Conservation (phyloP, 2,113 vertebrate species). For the Entelurus aequoreus region DNA sequence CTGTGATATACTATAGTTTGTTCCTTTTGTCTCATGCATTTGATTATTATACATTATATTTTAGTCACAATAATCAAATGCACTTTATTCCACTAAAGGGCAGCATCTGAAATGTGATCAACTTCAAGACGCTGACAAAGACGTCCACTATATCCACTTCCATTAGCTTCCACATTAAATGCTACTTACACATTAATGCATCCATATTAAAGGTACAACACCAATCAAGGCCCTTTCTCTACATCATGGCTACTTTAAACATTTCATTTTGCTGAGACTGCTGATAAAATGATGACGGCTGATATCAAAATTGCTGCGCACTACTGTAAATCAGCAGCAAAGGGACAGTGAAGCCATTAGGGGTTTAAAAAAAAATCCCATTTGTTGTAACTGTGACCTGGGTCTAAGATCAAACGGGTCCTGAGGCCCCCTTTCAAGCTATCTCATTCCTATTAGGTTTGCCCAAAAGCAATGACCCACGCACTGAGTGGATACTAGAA, state of each 20-base stretch:
- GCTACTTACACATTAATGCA: not conserved
- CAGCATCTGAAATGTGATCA: not conserved
- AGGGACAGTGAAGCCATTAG: not conserved
- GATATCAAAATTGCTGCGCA: not conserved
- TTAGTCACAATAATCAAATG: not conserved
- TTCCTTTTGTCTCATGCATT: no score
- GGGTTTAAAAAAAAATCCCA: no score
- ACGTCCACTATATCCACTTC: not conserved
- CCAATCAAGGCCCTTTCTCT: not conserved
- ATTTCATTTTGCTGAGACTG: not conserved
- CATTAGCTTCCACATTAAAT: constrained; percentile 8
- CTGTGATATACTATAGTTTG: not conserved
- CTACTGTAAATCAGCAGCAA: not conserved
- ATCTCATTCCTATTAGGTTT: no score
- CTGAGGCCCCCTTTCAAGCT: no score
- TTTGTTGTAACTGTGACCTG: no score
- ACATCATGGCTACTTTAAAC: not conserved
- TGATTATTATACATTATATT: no score
- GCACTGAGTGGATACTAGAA: not conserved
- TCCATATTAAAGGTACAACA: not conserved
- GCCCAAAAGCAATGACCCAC: no score
- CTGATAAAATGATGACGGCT: not conserved
- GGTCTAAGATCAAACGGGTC: not conserved
- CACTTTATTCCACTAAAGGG: not conserved
- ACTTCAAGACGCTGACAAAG: not conserved